Evolutionary conservation across 2,113 vertebrate genomes (phyloP).

Genomic region (Thunnus thynnus): DNA sequence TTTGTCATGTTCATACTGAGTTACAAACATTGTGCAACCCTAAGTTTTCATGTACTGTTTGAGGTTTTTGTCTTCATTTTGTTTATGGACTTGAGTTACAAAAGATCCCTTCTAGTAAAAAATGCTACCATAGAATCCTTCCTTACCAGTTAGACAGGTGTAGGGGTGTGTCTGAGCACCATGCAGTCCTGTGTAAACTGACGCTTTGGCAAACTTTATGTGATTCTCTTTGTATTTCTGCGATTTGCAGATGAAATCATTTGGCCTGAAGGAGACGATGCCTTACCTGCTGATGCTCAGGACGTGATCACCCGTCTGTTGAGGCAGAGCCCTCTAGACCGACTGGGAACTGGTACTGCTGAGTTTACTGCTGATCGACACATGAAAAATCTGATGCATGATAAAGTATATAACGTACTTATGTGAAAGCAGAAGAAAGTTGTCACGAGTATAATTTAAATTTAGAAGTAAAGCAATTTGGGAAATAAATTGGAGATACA

Average conservation of each 20-base stretch:
- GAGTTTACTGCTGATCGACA: background rate
- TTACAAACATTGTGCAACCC: background rate
- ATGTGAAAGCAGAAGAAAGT: background rate
- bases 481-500: background rate
- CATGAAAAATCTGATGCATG: background rate
- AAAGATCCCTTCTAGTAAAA: too few relatives aligned
- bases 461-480: background rate
- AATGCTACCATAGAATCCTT: too few relatives aligned
- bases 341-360: constrained; percentile 91
- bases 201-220: background rate
- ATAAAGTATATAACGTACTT: background rate
- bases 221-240: background rate
- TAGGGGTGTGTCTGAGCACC: too few relatives aligned
- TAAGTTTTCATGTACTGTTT: too few relatives aligned
- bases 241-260: constrained; percentile 92
- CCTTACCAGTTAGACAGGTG: too few relatives aligned
- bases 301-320: constrained; percentile 93
- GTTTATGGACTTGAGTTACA: too few relatives aligned
- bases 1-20: too few relatives aligned
- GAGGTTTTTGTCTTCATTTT: too few relatives aligned
- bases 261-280: constrained; percentile 96
- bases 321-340: constrained; percentile 92
- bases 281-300: constrained; percentile 91
- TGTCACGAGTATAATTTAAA: background rate
- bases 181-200: too few relatives aligned